Percentiles rank a stretch among this genome's conserved stretches.
phyloP scores from a whole-genome alignment of 2,888 invertebrate genomes.

The Amiota communis region DNA sequence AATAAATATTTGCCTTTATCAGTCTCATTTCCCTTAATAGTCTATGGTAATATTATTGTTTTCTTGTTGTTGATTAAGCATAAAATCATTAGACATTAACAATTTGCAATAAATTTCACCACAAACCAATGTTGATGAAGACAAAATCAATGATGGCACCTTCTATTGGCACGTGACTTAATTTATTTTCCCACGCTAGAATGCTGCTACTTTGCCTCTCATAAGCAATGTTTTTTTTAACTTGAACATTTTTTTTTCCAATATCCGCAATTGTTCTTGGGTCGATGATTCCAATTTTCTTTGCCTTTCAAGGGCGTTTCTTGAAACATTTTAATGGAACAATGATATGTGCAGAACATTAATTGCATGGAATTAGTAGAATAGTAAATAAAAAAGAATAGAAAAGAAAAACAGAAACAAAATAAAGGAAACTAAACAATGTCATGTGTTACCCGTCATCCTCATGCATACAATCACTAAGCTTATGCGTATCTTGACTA shows the following conservation, averaged over 20 bases:
- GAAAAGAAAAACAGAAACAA: no score
- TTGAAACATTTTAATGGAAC: no score
- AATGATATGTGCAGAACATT: no score
- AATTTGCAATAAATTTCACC: conserved; percentile 39
- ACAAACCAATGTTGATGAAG: background rate
- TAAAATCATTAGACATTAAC: conserved; percentile 45
- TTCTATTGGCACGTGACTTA: conserved; percentile 55
- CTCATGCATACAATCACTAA: background rate
- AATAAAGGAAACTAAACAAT: background rate
- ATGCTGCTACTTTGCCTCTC: no score
- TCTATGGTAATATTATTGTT: background rate
- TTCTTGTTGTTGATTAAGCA: conserved; percentile 32
- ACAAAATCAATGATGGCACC: conserved; percentile 43
- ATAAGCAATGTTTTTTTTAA: no score
- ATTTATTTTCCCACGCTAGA: conserved; percentile 40
- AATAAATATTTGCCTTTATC: conserved; percentile 26
- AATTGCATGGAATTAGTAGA: no score
- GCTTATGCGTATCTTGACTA: no score
- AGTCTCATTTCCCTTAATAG: background rate
- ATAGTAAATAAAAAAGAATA: no score
- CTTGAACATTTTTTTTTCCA: no score
- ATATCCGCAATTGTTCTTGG: no score
- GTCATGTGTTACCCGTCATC: background rate
- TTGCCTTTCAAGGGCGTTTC: no score
- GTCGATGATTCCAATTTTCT: no score